phyloP scores from a whole-genome alignment of 2,797 vertebrate genomes.

The Catamblyrhynchus diadema region DNA sequence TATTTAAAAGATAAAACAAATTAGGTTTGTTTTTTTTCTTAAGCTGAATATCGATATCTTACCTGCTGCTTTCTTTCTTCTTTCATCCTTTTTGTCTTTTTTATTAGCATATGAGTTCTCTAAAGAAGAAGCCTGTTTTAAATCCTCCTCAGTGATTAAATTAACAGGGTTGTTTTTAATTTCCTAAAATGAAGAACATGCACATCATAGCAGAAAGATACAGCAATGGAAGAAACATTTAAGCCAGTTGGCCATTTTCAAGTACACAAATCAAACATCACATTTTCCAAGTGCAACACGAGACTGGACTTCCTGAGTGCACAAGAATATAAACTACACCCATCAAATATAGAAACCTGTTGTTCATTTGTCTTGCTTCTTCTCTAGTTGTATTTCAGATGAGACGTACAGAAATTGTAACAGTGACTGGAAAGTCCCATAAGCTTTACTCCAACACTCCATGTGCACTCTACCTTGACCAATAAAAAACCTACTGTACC shows the following conservation, averaged over 20 bases:
- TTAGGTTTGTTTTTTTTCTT: background rate
- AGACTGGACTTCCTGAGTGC: background rate
- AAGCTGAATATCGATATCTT: background rate
- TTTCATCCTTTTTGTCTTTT: conserved; percentile 92
- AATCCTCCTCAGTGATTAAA: conserved; percentile 90
- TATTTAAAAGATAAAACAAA: background rate
- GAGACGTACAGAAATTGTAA: background rate
- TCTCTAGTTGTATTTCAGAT: background rate
- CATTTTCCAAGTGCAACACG: background rate
- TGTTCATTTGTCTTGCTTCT: background rate
- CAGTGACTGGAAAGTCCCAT: background rate
- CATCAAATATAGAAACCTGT: background rate
- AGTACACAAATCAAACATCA: background rate
- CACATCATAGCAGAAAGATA: background rate
- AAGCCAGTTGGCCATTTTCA: background rate
- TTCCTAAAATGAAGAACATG: conserved; percentile 79
- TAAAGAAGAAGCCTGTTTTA: conserved; percentile 80
- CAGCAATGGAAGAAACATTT: background rate
- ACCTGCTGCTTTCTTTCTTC: conserved; percentile 90
- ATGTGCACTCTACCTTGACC: rapidly evolving
- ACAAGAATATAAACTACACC: background rate
- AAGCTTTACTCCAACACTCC: background rate
- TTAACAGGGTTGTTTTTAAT: conserved; percentile 90
- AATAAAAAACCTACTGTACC: conserved; percentile 69
- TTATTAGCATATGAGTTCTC: conserved; percentile 79